Conservation (phyloP, 1,140 invertebrate genomes). For the Caenorhabditis tropicalis region DNA sequence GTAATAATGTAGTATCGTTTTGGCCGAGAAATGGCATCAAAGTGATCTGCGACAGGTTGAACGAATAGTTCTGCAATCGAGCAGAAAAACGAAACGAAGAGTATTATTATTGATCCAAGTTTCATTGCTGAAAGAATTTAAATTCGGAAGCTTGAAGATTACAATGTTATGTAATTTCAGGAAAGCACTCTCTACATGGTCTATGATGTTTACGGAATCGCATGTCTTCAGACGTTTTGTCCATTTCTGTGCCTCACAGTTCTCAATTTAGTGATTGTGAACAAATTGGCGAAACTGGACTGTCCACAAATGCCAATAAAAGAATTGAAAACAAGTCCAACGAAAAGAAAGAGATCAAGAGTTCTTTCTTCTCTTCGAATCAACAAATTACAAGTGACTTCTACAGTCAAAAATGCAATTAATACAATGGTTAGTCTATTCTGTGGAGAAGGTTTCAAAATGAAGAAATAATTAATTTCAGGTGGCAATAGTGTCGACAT, state of each 20-base stretch:
- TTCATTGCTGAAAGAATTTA: background rate
- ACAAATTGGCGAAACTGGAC: slow-evolving; percentile 10
- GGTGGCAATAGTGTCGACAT: slow-evolving; percentile 53
- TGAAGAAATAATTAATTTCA: background rate
- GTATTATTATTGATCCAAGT: background rate
- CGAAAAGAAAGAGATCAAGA: background rate
- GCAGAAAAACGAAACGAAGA: too few species aligned
- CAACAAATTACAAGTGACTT: slow-evolving; percentile 18
- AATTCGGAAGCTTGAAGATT: too few species aligned
- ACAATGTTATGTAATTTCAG: background rate
- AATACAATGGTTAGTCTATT: slow-evolving; percentile 50
- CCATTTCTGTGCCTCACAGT: slow-evolving; percentile 44
- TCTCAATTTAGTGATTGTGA: slow-evolving; percentile 50
- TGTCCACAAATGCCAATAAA: background rate
- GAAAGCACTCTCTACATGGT: slow-evolving; percentile 23
- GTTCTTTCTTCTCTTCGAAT: background rate
- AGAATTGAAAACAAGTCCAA: background rate
- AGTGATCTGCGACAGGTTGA: too few species aligned
- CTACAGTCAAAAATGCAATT: slow-evolving; percentile 49
- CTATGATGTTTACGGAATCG: slow-evolving; percentile 38
- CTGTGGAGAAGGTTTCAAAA: background rate
- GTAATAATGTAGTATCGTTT: background rate
- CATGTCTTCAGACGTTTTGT: slow-evolving; percentile 47
- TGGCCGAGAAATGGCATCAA: background rate
- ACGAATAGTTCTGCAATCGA: too few species aligned